Evolutionary conservation across 2,113 vertebrate species (phyloP), one percentile per base, ranked within the genome.

Genomic region (Corythoichthys intestinalis): DNA sequence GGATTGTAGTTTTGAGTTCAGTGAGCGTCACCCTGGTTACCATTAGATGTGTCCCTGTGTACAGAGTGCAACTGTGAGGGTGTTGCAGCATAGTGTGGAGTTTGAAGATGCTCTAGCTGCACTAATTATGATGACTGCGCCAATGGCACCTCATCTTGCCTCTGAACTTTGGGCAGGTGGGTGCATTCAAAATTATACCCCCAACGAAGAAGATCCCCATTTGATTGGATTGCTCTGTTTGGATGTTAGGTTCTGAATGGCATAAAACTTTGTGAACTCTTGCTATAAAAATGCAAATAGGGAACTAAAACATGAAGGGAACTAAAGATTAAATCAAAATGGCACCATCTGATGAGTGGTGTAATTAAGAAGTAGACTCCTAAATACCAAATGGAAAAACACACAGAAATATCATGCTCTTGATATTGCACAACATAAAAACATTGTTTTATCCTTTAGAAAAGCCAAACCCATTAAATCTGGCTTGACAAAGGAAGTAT

Each of bases 121-220:
- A 0, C 91, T 98, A 70, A 86, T 93, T 66, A 70, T 96, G 80
- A 96, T 99, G 96, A 76, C 92, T 0, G 93, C 97, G 3, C 96
- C 97, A 1, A 91, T 99, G 94, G 96, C 94, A 56, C 97, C 97
- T 0, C 94, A 96, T 78, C 78, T 99, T 60, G 86, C 95, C 8
- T 98, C 96, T 6, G 97, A 99, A 87, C 93, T 99, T 74, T 99
- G 97, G 97, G 93, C 94, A 95, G 97, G 97, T 98, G 88, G 6
- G 88, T 84, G 64, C 35, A 39, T 49, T 41, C 10, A 64, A 9
- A 73, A 63, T 14, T 10, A 35, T 13, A 35, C 12, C 20, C 4
- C 10, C 10, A 34, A 20, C 20, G 10, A 34, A 56, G 41, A 44
- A 44, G 41, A 7, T 44, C 41, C 9, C 41, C 41, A 5, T 44